phyloP scores from a whole-genome alignment of 2,797 vertebrate species.

The Channallabes apus region DNA sequence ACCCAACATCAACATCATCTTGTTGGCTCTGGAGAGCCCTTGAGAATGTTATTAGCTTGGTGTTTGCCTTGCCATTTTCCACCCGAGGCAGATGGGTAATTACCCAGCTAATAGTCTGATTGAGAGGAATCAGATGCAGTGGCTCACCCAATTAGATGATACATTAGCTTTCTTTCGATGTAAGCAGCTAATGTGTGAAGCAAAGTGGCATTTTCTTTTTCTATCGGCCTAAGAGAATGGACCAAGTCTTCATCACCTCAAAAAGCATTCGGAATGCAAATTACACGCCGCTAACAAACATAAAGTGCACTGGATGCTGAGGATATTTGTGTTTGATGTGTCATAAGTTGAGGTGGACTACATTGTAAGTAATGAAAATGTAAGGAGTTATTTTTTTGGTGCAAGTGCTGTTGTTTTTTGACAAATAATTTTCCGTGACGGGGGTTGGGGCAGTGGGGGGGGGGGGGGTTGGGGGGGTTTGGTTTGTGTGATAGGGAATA shows the following conservation, averaged over 20 bases:
- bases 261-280: slow-evolving; percentile 70
- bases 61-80: slow-evolving; percentile 93
- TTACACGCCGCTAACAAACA: slow-evolving; percentile 78
- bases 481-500: neutral
- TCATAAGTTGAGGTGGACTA: slow-evolving; percentile 88
- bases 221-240: slow-evolving; percentile 59
- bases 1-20: slow-evolving; percentile 85
- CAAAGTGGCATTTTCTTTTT: slow-evolving; percentile 86
- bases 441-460: neutral
- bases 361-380: slow-evolving; percentile 88
- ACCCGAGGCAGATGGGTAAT: slow-evolving; percentile 99
- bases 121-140: slow-evolving; percentile 98
- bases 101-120: slow-evolving; percentile 99
- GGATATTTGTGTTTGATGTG: slow-evolving; percentile 77
- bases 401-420: slow-evolving; percentile 64
- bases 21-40: slow-evolving; percentile 89
- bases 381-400: slow-evolving; percentile 82
- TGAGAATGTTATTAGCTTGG: slow-evolving; percentile 94
- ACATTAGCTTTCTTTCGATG: slow-evolving; percentile 95
- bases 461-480: neutral
- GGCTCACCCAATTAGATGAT: slow-evolving; percentile 96
- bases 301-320: slow-evolving; percentile 84
- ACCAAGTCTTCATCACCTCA: slow-evolving; percentile 54
- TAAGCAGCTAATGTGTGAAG: slow-evolving; percentile 92
- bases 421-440: slow-evolving; percentile 11